A percentile compares a stretch with the other conserved stretches of the same genome.
These are phyloP conservation scores for Xestoiulus laeticollis DNA, from an alignment of 2,888 invertebrate genomes.

Conservation along the genomic window DNA sequence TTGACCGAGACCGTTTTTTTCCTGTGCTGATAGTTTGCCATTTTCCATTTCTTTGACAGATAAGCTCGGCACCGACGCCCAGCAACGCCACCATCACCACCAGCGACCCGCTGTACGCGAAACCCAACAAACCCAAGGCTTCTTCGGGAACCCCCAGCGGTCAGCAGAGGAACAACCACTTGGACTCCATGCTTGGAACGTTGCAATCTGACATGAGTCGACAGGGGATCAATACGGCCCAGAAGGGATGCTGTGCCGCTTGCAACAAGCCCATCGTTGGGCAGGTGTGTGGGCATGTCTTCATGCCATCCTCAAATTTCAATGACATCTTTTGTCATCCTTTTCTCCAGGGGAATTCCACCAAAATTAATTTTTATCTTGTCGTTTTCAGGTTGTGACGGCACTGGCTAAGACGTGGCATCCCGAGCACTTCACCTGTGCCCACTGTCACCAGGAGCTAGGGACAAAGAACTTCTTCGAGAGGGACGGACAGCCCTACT, in stretches of 20 bases:
- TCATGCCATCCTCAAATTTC: not conserved
- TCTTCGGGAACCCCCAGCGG: conserved; percentile 60
- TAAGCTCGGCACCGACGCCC: conserved; percentile 34
- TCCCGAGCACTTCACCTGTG: conserved; percentile 98
- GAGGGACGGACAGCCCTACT: conserved; percentile 94
- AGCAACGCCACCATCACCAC: conserved; percentile 61
- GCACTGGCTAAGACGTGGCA: conserved; percentile 99
- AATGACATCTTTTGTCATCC: too few relatives aligned
- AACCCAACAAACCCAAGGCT: conserved; percentile 69
- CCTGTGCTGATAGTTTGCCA: too few relatives aligned
- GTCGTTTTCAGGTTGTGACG: conserved; percentile 85
- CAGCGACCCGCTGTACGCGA: conserved; percentile 74
- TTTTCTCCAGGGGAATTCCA: too few relatives aligned
- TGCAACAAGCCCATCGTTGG: conserved; percentile 99
- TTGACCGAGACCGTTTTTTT: not conserved
- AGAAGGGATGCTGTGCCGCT: conserved; percentile 98
- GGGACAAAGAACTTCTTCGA: conserved; percentile 99
- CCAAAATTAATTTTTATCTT: too few relatives aligned
- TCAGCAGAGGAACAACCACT: conserved; percentile 70
- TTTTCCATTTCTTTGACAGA: conserved; percentile 22
- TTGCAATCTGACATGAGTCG: conserved; percentile 95
- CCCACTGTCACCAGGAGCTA: conserved; percentile 94
- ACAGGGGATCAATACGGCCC: conserved; percentile 98
- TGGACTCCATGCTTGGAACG: conserved; percentile 90
- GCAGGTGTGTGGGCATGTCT: conserved; percentile 71